Evolutionary conservation across 2,113 vertebrate species (phyloP).

Genomic region (Felis chaus): DNA sequence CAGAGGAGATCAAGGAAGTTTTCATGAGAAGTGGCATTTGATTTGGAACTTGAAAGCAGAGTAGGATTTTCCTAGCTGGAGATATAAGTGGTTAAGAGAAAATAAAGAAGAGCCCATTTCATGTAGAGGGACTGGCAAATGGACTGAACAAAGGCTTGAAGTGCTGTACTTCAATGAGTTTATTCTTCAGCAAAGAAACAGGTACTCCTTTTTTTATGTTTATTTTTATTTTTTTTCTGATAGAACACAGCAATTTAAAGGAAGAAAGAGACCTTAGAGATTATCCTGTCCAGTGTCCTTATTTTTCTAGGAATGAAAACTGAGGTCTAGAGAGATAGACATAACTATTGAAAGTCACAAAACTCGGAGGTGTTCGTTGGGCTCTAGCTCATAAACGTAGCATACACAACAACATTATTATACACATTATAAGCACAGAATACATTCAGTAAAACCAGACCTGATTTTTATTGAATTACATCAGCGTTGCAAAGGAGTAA

Average conservation of each 20-base stretch:
- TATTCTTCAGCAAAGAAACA: constrained; percentile 44
- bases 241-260: constrained; percentile 35
- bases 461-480: background rate
- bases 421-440: background rate
- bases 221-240: background rate
- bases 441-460: background rate
- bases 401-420: background rate
- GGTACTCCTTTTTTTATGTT: background rate
- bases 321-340: background rate
- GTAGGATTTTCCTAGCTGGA: constrained; percentile 39
- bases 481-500: background rate
- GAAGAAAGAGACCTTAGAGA: constrained; percentile 27
- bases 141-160: background rate
- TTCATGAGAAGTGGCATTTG: constrained; percentile 49
- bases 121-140: background rate
- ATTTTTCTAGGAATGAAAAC: constrained; percentile 38
- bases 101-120: constrained; percentile 41
- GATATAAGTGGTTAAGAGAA: constrained; percentile 15
- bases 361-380: background rate
- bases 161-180: background rate
- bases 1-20: constrained; percentile 18
- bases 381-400: background rate
- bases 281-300: background rate
- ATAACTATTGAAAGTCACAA: background rate
- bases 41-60: constrained; percentile 62